Base-by-base conservation (phyloP, 1,140 invertebrate genomes). In the Polyergus mexicanus region DNA sequence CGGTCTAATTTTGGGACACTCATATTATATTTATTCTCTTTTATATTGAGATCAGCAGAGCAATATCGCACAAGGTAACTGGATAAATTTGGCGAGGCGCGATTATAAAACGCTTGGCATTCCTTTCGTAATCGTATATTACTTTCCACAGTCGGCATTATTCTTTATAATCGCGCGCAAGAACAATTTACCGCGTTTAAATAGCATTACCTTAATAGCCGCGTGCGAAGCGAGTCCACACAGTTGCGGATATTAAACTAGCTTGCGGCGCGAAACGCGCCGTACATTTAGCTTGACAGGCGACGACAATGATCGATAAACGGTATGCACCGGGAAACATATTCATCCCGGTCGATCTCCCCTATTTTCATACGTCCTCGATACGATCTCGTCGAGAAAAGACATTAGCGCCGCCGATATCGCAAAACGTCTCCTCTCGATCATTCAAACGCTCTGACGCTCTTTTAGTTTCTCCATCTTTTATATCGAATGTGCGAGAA, bases 281-380 rank as follows among this genome's bases (percentile, higher is more conserved):
- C 60, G 60, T 25, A 41, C 25, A 62, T 83, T 83, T 74, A 83
- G 25, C 41, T 38, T 13, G 71, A 8, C 56, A 16, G n/a, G 35
- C 60, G 80, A 77, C 72, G 81, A 66, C 81, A 77, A 83, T 74
- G 78, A 77, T 84, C 81, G 72, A 84, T 75, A 65, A 84, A 84
- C 60, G 81, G 19, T 32, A n/a, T 44, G 41, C 47, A 16, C 16
- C 41, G 25, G n/a, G 44, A 84, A 84, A 65, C 72, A 84, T 77
- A 84, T 84, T 76, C 35, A 56, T 71, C 65, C 58, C 47, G 65
- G 32, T 35, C 32, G 56, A 74, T 81, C 44, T 35, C 35, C n/a
- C 25, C 35, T 38, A 84, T 84, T 77, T 84, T 44, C 58, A 77
- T 65, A 41, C 58, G 56, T 54, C 38, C 56, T 41, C 58, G 74